Conservation (phyloP, 2,888 invertebrate species). For the Pocota personata region DNA sequence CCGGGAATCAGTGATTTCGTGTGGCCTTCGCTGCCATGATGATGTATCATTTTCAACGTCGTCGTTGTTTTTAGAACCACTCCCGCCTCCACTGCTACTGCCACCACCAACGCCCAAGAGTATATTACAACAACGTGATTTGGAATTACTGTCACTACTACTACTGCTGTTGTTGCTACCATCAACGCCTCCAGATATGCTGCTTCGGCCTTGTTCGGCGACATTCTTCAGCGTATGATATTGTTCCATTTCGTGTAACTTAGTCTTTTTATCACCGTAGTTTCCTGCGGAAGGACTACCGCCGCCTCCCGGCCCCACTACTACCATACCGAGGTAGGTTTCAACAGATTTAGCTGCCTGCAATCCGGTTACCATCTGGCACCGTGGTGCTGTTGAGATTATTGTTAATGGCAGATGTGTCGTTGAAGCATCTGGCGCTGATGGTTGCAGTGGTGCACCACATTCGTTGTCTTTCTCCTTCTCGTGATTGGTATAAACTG, state of each 20-base stretch:
- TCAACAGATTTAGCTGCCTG: conserved; percentile 75
- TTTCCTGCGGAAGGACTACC: conserved; percentile 37
- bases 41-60: conserved; percentile 60
- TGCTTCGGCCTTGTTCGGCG: conserved; percentile 47
- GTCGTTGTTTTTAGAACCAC: conserved; percentile 46
- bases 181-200: conserved; percentile 59
- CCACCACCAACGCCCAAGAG: conserved; percentile 74
- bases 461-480: conserved; percentile 82
- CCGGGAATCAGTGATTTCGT: conserved; percentile 64
- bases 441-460: conserved; percentile 76
- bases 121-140: conserved; percentile 80
- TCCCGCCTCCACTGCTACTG: background rate
- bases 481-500: conserved; percentile 82
- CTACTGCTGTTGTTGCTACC: conserved; percentile 76
- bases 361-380: conserved; percentile 77
- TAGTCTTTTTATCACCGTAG: conserved; percentile 75
- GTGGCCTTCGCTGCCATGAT: conserved; percentile 63
- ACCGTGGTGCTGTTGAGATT: conserved; percentile 81
- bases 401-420: conserved; percentile 81
- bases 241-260: conserved; percentile 69
- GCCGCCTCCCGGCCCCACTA: conserved; percentile 15
- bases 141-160: conserved; percentile 53
- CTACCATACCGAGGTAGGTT: conserved; percentile 78
- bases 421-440: conserved; percentile 75
- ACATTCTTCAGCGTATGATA: conserved; percentile 58